These are phyloP conservation scores for Bacillus rossius DNA, from an alignment of 1,140 invertebrate species.

Conservation along the genomic window DNA sequence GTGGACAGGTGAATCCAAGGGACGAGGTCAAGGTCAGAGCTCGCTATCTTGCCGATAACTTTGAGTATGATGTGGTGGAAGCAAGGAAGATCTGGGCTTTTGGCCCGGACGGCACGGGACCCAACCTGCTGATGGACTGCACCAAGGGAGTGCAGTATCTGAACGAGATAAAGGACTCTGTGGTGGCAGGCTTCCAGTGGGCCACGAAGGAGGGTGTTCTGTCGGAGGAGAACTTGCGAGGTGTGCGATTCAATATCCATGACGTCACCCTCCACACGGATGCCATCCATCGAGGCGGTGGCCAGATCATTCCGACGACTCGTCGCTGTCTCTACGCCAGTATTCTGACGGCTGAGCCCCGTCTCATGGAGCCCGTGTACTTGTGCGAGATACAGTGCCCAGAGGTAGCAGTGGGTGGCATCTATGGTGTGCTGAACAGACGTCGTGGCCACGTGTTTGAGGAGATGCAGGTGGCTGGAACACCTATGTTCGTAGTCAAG, in stretches of 20 bases:
- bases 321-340: constrained; percentile 96
- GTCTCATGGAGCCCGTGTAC: constrained; percentile 98
- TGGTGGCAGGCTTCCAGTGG: constrained; percentile 99
- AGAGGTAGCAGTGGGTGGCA: constrained; percentile 93
- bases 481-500: constrained; percentile 98
- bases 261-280: constrained; percentile 99
- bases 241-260: constrained; percentile 96
- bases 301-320: constrained; percentile 99
- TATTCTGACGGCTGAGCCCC: constrained; percentile 85
- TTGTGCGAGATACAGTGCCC: constrained; percentile 89
- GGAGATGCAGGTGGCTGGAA: constrained; percentile 88
- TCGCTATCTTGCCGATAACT: constrained; percentile 90
- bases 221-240: constrained; percentile 97
- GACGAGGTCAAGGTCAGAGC: constrained; percentile 97
- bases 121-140: constrained; percentile 96
- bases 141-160: constrained; percentile 98
- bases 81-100: constrained; percentile 99
- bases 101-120: constrained; percentile 97
- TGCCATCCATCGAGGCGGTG: constrained; percentile 99
- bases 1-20: constrained; percentile 88
- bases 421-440: constrained; percentile 95
- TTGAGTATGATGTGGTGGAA: constrained; percentile 96
- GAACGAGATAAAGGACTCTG: constrained; percentile 99
- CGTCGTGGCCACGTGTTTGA: constrained; percentile 96
- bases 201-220: constrained; percentile 98